Evolutionary conservation across 2,113 vertebrate species (phyloP).

Genomic region (Saguinus midas): DNA sequence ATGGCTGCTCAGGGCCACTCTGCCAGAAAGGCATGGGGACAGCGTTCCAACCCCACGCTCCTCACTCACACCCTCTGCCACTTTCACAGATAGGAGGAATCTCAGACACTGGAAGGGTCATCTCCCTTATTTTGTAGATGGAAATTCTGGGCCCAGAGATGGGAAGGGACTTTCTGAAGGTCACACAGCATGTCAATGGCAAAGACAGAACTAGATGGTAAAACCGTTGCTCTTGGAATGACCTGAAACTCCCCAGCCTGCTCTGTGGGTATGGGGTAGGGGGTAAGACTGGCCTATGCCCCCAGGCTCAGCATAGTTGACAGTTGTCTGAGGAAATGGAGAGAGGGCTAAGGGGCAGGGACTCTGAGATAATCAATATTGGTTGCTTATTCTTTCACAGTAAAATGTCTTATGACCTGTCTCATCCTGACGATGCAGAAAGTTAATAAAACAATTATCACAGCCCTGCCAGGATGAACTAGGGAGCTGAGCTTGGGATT

Average conservation of each 20-base stretch:
- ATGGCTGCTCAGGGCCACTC: background rate
- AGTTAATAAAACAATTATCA: background rate
- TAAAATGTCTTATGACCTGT: background rate
- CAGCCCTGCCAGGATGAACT: background rate
- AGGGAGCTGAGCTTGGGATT: background rate
- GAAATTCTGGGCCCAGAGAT: background rate
- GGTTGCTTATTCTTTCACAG: background rate
- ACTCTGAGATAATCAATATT: background rate
- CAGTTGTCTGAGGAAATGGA: background rate
- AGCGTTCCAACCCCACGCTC: background rate
- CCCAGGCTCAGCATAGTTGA: background rate
- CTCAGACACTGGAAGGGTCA: background rate
- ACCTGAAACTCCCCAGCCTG: background rate
- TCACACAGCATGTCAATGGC: background rate
- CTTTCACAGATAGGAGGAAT: too few relatives aligned
- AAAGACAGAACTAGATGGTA: background rate
- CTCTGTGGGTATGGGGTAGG: background rate
- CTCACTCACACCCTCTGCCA: background rate
- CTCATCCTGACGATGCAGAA: background rate
- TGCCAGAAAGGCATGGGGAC: background rate
- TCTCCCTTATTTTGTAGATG: background rate
- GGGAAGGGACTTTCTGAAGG: background rate
- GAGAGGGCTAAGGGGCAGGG: background rate
- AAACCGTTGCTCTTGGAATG: background rate
- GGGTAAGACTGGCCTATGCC: background rate